Percentiles rank a stretch among this genome's conserved stretches.
phyloP scores from a whole-genome alignment of 2,113 vertebrate genomes.

The Oncorhynchus tshawytscha region DNA sequence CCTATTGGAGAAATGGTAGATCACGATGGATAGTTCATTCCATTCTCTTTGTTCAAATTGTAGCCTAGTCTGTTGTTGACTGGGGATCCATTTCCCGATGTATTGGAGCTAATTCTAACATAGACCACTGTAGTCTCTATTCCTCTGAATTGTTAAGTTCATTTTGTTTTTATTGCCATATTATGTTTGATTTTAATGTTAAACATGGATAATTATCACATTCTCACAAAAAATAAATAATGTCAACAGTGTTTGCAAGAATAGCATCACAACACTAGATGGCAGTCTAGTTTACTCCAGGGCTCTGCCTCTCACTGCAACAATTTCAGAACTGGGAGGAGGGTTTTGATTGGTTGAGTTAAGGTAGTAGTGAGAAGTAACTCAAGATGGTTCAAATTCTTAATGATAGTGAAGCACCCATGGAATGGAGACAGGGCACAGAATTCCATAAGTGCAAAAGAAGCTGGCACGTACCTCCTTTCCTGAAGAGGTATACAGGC shows the following conservation, averaged over 20 bases:
- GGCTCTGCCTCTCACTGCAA: background rate
- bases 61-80: too few relatives aligned
- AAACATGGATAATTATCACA: background rate
- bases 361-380: background rate
- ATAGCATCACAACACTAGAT: slow-evolving; percentile 31
- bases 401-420: background rate
- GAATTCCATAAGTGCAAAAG: too few relatives aligned
- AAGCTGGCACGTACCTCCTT: slow-evolving; percentile 84
- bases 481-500: slow-evolving; percentile 91
- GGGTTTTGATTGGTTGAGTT: background rate
- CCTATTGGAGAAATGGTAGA: too few relatives aligned
- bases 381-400: background rate
- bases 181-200: background rate
- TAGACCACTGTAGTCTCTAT: background rate
- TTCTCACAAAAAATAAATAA: background rate
- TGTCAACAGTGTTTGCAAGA: background rate
- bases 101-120: too few relatives aligned
- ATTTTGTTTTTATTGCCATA: background rate
- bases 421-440: background rate
- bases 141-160: background rate
- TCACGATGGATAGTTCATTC: too few relatives aligned
- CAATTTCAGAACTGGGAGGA: background rate
- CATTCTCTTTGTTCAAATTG: too few relatives aligned
- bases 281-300: slow-evolving; percentile 18
- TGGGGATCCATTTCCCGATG: too few relatives aligned